These are phyloP conservation scores for Pristionchus mayeri DNA, from an alignment of 2,888 invertebrate genomes.

Conservation along the genomic window DNA sequence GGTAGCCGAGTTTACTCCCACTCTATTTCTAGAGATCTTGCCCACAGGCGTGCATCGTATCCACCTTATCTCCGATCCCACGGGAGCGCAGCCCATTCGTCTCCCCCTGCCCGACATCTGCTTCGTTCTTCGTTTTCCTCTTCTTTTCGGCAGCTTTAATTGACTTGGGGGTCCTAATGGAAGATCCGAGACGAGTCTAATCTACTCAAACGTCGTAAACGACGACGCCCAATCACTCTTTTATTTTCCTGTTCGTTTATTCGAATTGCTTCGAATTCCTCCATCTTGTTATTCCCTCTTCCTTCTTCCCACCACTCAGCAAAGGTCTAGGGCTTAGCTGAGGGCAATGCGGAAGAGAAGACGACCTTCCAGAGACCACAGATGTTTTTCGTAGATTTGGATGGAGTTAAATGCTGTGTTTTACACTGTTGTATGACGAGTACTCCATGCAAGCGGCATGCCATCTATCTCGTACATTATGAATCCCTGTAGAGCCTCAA, in stretches of 20 bases:
- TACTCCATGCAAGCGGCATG: too few relatives aligned
- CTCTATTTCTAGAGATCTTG: too few relatives aligned
- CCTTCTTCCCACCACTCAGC: neutral
- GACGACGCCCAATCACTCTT: neutral
- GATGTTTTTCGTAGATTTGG: too few relatives aligned
- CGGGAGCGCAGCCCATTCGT: conserved; percentile 23
- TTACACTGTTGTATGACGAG: too few relatives aligned
- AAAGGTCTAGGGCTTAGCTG: neutral
- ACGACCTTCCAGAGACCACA: too few relatives aligned
- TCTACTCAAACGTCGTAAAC: neutral
- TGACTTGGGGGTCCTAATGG: neutral
- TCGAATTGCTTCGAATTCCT: neutral
- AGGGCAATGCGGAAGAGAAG: too few relatives aligned
- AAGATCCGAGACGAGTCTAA: neutral
- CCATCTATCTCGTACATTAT: too few relatives aligned
- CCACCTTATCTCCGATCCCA: conserved; percentile 35
- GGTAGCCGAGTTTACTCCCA: neutral
- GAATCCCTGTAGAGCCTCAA: too few relatives aligned
- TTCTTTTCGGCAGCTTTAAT: neutral
- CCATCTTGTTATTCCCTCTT: neutral
- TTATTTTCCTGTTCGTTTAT: neutral
- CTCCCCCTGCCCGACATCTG: neutral
- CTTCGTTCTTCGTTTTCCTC: neutral
- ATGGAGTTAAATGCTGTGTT: too few relatives aligned
- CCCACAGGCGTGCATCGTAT: too few relatives aligned